Conservation (phyloP, 2,797 vertebrate genomes). For the Clarias fuscus region DNA sequence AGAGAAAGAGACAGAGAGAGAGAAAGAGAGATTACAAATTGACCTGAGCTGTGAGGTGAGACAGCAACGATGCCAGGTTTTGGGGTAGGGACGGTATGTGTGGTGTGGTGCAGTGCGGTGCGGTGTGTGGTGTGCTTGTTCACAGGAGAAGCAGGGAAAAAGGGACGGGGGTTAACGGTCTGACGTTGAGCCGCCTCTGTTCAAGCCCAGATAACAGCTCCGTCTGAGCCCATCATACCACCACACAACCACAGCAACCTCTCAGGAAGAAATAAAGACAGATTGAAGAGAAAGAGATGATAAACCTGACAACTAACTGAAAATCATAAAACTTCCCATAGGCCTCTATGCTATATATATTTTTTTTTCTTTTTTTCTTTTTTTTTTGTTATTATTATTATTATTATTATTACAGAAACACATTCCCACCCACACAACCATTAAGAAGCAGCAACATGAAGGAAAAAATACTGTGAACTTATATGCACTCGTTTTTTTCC, state of each 20-base stretch:
- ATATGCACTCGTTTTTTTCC: conserved; percentile 20
- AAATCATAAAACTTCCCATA: conserved; percentile 58
- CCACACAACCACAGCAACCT: conserved; percentile 56
- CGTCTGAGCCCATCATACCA: conserved; percentile 50
- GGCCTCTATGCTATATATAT: conserved; percentile 11
- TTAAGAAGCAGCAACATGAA: conserved; percentile 30
- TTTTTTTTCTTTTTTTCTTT: not conserved
- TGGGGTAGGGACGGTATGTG: not conserved
- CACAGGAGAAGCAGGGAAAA: conserved; percentile 19
- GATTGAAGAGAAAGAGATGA: conserved; percentile 56
- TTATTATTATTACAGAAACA: conserved; percentile 28
- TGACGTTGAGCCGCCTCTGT: conserved; percentile 56
- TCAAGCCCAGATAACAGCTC: conserved; percentile 60
- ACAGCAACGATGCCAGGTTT: not conserved
- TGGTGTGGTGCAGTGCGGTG: not conserved
- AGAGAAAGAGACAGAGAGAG: not conserved
- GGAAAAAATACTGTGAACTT: conserved; percentile 15
- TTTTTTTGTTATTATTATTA: no score
- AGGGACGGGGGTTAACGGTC: conserved; percentile 55
- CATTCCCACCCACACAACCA: conserved; percentile 33
- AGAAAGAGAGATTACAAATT: conserved; percentile 10
- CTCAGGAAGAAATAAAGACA: conserved; percentile 61
- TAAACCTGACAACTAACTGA: conserved; percentile 62
- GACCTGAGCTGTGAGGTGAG: conserved; percentile 20
- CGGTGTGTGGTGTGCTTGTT: not conserved